phyloP scores from a whole-genome alignment of 2,113 vertebrate species.

The Rhabdomys dilectus region DNA sequence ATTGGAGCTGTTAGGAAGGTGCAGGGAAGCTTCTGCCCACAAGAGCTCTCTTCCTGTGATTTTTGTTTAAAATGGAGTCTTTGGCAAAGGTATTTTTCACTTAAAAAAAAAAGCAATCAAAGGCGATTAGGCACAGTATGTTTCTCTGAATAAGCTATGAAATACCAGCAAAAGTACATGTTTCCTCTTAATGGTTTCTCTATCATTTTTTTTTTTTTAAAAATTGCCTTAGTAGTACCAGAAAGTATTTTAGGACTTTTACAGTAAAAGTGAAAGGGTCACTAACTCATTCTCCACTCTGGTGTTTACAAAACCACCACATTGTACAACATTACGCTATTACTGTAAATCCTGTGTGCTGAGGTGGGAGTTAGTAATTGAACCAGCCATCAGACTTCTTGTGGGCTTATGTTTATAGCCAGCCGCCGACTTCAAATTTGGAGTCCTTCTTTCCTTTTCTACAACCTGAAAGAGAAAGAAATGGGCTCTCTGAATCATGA shows the following conservation, averaged over 20 bases:
- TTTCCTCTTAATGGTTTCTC: slow-evolving; percentile 56
- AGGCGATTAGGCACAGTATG: slow-evolving; percentile 34
- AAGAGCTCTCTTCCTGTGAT: slow-evolving; percentile 46
- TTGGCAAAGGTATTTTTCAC: slow-evolving; percentile 65
- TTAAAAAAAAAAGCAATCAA: not conserved
- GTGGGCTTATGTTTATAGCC: not conserved
- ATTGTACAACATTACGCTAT: not conserved
- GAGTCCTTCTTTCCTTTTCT: not conserved
- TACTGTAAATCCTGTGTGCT: not conserved
- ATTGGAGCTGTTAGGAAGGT: slow-evolving; percentile 56
- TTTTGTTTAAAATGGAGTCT: slow-evolving; percentile 60
- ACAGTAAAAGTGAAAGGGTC: slow-evolving; percentile 43
- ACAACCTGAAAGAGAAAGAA: not conserved
- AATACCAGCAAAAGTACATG: not conserved
- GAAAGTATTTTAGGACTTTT: slow-evolving; percentile 43
- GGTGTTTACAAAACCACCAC: slow-evolving; percentile 9
- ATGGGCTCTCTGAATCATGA: not conserved
- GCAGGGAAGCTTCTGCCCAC: not conserved
- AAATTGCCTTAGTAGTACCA: slow-evolving; percentile 40
- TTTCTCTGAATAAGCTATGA: slow-evolving; percentile 45
- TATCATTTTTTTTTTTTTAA: not conserved
- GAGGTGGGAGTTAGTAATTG: not conserved
- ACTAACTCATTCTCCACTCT: not conserved
- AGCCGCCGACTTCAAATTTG: not conserved
- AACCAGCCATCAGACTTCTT: not conserved